phyloP scores from a whole-genome alignment of 2,113 vertebrate species.

The Rhinoptilus africanus region DNA sequence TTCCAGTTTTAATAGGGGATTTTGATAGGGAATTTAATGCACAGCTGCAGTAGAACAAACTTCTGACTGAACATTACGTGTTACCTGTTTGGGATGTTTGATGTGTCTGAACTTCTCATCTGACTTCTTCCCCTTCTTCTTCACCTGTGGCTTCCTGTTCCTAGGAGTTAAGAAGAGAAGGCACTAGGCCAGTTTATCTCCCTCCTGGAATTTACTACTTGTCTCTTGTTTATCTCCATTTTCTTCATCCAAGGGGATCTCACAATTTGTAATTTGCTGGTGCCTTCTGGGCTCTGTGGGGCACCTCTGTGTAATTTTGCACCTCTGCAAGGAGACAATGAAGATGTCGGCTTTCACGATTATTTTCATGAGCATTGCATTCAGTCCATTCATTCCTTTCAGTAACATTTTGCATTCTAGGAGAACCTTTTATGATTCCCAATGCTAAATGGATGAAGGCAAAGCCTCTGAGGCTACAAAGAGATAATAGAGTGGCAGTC shows the following conservation, averaged over 20 bases:
- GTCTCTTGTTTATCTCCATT: background rate
- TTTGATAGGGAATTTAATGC: background rate
- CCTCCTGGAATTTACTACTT: background rate
- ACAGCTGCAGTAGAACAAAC: background rate
- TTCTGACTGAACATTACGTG: background rate
- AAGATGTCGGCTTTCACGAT: background rate
- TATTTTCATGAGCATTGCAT: background rate
- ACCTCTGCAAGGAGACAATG: background rate
- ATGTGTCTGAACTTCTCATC: background rate
- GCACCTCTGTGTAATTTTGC: background rate
- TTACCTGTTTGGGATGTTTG: background rate
- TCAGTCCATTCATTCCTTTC: background rate
- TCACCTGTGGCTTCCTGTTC: background rate
- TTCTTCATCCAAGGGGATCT: background rate
- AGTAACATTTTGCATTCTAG: background rate
- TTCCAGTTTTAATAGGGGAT: background rate
- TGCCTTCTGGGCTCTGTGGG: background rate
- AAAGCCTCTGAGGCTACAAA: background rate
- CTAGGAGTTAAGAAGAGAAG: background rate
- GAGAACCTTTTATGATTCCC: background rate
- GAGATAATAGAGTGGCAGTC: accelerated
- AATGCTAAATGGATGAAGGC: background rate
- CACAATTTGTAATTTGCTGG: background rate
- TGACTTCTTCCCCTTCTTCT: background rate
- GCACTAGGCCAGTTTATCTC: background rate